Evolutionary conservation across 92 coral and sea anemone species (phyloP).

Genomic region (Palythoa caribaeorum): DNA sequence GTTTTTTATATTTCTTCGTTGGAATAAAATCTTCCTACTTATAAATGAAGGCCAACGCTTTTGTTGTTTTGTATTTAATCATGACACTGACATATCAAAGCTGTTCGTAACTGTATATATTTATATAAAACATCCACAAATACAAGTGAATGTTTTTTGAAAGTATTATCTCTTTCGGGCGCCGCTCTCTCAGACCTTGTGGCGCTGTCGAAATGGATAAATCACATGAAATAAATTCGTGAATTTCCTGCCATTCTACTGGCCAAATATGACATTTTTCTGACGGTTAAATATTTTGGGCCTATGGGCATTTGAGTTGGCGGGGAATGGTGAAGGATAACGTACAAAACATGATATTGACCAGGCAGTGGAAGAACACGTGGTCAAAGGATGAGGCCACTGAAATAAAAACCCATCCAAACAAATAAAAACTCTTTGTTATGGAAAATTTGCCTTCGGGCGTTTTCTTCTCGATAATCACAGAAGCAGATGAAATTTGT

Average conservation of each 20-base stretch:
- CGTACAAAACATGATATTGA: not conserved
- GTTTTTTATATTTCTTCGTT: not conserved
- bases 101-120: not conserved
- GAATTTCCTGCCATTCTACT: conserved; percentile 17
- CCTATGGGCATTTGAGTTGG: not conserved
- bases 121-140: conserved; percentile 13
- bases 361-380: conserved; percentile 6
- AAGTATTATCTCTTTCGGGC: conserved; percentile 35
- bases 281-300: conserved; percentile 1
- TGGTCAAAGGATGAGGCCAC: conserved; percentile 3
- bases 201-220: conserved; percentile 40
- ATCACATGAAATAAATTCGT: conserved; percentile 28
- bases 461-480: conserved; percentile 2
- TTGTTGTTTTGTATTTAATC: not conserved
- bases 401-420: conserved; percentile 23
- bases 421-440: conserved; percentile 28
- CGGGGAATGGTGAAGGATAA: conserved; percentile 4
- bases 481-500: not conserved
- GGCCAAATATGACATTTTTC: conserved; percentile 34
- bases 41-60: not conserved
- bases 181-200: conserved; percentile 28
- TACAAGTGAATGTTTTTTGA: conserved; percentile 6
- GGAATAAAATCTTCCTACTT: not conserved
- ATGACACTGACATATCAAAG: not conserved
- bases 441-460: conserved; percentile 16